These are phyloP conservation scores for Poecilia picta DNA, from an alignment of 2,797 vertebrate species.

Conservation along the genomic window DNA sequence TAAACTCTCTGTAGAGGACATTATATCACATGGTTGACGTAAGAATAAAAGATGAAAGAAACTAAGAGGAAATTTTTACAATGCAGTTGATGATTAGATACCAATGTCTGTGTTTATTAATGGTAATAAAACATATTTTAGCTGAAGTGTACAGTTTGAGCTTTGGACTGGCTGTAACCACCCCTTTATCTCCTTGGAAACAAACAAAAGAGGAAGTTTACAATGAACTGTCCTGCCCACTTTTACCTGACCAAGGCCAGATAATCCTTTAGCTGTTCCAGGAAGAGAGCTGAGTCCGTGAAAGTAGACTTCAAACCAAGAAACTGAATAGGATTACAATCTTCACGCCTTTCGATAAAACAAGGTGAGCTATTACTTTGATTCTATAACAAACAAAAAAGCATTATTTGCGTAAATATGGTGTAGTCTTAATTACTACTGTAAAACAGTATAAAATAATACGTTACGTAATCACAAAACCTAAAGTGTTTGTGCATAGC, in stretches of 20 bases:
- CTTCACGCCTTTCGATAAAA: conserved; percentile 35
- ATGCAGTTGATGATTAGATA: neutral
- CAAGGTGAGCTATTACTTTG: conserved; percentile 62
- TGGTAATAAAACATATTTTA: conserved; percentile 21
- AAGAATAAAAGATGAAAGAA: conserved; percentile 2
- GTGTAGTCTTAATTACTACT: neutral
- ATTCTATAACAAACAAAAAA: neutral
- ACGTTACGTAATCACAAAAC: neutral
- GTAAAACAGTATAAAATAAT: neutral
- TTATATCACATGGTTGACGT: neutral
- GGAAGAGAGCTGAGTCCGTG: conserved; percentile 52
- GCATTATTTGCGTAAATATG: neutral
- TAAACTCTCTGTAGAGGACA: neutral
- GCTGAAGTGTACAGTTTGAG: conserved; percentile 28
- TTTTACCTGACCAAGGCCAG: conserved; percentile 60
- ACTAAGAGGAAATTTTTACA: neutral
- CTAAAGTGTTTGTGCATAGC: neutral
- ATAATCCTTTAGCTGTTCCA: conserved; percentile 27
- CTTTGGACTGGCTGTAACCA: conserved; percentile 51
- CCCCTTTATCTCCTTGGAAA: conserved; percentile 63
- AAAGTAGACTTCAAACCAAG: conserved; percentile 31
- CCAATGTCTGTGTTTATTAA: neutral
- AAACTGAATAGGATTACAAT: conserved; percentile 35
- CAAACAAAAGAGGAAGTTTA: conserved; percentile 71
- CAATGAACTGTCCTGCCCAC: conserved; percentile 65